A percentile compares a stretch with the other conserved stretches of the same genome.
phyloP scores from a whole-genome alignment of 2,888 invertebrate species.

The Apamea monoglypha region DNA sequence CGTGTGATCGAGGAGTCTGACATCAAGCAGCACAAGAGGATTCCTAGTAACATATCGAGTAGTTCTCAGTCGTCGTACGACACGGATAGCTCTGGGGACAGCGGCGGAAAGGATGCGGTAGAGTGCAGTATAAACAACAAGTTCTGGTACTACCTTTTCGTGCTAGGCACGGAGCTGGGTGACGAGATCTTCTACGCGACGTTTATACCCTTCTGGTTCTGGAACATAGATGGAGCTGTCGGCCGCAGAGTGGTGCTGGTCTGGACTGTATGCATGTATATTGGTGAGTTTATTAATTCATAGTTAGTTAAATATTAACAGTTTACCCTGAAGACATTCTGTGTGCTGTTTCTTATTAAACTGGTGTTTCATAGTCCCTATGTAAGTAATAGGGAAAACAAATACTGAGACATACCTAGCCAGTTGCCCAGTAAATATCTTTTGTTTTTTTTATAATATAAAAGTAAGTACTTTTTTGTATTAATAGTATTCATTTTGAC shows the following conservation, averaged over 20 bases:
- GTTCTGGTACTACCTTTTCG: conserved; percentile 96
- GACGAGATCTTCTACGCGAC: conserved; percentile 97
- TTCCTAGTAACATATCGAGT: conserved; percentile 83
- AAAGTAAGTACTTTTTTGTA: background rate
- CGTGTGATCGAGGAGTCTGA: conserved; percentile 75
- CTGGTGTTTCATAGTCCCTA: too few relatives aligned
- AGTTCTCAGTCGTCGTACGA: conserved; percentile 84
- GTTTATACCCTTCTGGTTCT: conserved; percentile 98
- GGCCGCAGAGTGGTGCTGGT: conserved; percentile 95
- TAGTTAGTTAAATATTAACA: background rate
- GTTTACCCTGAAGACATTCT: background rate
- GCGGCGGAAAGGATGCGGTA: conserved; percentile 78
- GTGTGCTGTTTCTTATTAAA: background rate
- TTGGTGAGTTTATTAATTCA: conserved; percentile 89
- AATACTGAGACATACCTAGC: background rate
- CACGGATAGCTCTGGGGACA: conserved; percentile 82
- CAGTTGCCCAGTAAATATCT: background rate
- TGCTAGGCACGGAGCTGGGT: conserved; percentile 96
- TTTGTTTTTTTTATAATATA: background rate
- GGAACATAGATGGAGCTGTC: conserved; percentile 97
- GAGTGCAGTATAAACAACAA: conserved; percentile 92
- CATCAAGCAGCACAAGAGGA: conserved; percentile 81
- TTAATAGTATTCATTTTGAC: background rate
- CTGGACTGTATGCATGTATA: conserved; percentile 96
- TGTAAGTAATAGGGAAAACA: background rate